A percentile compares a stretch with the other conserved stretches of the same genome.
phyloP scores from a whole-genome alignment of 92 coral and sea anemone genomes.

The Parazoanthus atlanticus region DNA sequence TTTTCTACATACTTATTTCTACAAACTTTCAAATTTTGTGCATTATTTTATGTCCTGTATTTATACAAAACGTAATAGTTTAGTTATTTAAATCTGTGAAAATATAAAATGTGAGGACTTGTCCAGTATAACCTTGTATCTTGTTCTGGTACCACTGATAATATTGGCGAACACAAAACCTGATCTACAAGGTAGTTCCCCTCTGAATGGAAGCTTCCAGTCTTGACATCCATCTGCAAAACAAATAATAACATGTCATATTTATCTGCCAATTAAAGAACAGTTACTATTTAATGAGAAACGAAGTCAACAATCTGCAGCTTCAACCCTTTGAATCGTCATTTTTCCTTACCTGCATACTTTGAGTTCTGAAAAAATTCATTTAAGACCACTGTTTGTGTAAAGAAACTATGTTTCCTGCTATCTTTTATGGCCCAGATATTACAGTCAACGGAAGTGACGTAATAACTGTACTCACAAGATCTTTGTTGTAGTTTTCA shows the following conservation, averaged over 20 bases:
- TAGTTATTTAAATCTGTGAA: too few species aligned
- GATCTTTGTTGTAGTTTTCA: too few species aligned
- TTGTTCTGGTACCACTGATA: not conserved
- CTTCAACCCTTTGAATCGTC: not conserved
- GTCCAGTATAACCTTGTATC: not conserved
- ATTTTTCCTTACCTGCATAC: not conserved
- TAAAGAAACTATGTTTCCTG: too few species aligned
- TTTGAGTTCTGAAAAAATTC: too few species aligned
- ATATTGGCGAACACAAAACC: not conserved
- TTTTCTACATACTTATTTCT: not conserved
- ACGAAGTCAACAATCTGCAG: too few species aligned
- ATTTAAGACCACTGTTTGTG: too few species aligned
- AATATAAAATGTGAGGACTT: not conserved
- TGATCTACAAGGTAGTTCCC: slow-evolving; percentile 37
- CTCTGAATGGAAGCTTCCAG: slow-evolving; percentile 63
- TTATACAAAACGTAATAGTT: not conserved
- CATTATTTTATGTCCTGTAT: not conserved
- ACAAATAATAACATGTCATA: not conserved
- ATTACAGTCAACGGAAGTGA: too few species aligned
- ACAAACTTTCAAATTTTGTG: not conserved
- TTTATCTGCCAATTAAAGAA: not conserved
- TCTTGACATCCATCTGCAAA: slow-evolving; percentile 59
- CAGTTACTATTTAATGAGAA: too few species aligned
- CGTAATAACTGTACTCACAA: too few species aligned
- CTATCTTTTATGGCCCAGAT: too few species aligned